Conservation (phyloP, 2,797 vertebrate genomes). For the Anguilla megastoma region DNA sequence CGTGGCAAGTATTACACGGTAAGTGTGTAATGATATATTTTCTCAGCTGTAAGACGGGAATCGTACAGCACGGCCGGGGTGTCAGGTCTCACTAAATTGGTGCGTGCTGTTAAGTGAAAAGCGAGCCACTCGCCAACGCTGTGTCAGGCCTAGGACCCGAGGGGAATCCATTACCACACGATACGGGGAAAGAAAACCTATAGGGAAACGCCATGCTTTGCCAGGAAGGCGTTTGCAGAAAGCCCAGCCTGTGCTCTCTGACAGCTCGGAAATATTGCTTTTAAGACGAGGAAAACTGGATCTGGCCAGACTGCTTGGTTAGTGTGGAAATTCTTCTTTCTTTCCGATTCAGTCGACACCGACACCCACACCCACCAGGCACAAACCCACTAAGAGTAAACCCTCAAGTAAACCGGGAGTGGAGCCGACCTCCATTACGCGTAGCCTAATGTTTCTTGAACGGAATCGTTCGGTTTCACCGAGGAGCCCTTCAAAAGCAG, state of each 20-base stretch:
- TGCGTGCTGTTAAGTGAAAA: slow-evolving; percentile 66
- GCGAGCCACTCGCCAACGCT: slow-evolving; percentile 60
- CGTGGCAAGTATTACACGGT: slow-evolving; percentile 76
- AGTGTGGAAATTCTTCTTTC: slow-evolving; percentile 69
- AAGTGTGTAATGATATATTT: slow-evolving; percentile 80
- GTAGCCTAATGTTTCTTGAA: slow-evolving; percentile 22
- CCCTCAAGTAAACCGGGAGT: slow-evolving; percentile 31
- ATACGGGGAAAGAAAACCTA: slow-evolving; percentile 53
- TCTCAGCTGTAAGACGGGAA: slow-evolving; percentile 76
- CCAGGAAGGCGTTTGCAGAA: slow-evolving; percentile 65
- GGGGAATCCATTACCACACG: slow-evolving; percentile 60
- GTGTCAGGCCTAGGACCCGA: slow-evolving; percentile 52
- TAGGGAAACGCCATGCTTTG: slow-evolving; percentile 63
- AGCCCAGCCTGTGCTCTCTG: slow-evolving; percentile 75
- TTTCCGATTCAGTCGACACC: slow-evolving; percentile 67
- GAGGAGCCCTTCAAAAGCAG: background rate
- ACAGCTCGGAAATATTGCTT: slow-evolving; percentile 78
- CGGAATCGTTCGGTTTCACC: background rate
- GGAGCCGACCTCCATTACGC: slow-evolving; percentile 38
- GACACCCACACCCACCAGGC: slow-evolving; percentile 59
- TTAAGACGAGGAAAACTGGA: slow-evolving; percentile 76
- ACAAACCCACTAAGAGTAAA: slow-evolving; percentile 52
- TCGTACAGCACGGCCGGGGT: slow-evolving; percentile 64
- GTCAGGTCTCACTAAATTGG: slow-evolving; percentile 77
- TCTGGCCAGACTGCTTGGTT: slow-evolving; percentile 76